These are phyloP conservation scores for Euplexia lucipara DNA, from an alignment of 2,888 invertebrate genomes.

Conservation along the genomic window DNA sequence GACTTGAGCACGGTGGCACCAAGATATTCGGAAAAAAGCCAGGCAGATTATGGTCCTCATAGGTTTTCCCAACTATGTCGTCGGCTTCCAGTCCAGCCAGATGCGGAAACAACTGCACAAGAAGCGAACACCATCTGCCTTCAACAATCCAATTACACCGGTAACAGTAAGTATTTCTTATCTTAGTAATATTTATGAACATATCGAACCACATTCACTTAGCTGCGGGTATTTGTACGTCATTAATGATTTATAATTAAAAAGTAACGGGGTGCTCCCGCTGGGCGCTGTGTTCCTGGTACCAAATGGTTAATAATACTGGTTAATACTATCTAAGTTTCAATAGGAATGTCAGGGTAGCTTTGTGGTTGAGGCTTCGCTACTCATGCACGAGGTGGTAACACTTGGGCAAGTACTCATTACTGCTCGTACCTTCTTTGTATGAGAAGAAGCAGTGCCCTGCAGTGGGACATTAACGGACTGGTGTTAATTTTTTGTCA, in stretches of 20 bases:
- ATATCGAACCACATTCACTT: conserved; percentile 43
- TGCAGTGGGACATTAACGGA: no score
- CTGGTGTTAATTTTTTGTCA: no score
- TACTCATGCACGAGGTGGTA: no score
- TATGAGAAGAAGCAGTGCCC: no score
- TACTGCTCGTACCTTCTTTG: no score
- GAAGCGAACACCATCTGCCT: background rate
- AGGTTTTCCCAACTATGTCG: no score
- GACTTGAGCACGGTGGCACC: no score
- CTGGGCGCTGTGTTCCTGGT: conserved; percentile 37
- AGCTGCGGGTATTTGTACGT: background rate
- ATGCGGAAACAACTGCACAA: conserved; percentile 8
- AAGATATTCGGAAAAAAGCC: no score
- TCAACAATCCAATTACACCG: conserved; percentile 33
- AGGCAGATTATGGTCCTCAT: no score
- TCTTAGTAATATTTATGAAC: conserved; percentile 51
- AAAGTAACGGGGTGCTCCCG: conserved; percentile 36
- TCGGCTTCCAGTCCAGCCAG: background rate
- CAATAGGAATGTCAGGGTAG: conserved; percentile 5
- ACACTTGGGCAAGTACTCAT: no score
- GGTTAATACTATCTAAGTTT: background rate
- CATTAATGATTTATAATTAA: conserved; percentile 61
- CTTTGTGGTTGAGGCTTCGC: no score
- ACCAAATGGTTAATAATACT: background rate
- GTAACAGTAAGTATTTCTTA: conserved; percentile 13